Base-by-base conservation (phyloP, 23 tunicate genomes). In the Halocynthia aurantium region DNA sequence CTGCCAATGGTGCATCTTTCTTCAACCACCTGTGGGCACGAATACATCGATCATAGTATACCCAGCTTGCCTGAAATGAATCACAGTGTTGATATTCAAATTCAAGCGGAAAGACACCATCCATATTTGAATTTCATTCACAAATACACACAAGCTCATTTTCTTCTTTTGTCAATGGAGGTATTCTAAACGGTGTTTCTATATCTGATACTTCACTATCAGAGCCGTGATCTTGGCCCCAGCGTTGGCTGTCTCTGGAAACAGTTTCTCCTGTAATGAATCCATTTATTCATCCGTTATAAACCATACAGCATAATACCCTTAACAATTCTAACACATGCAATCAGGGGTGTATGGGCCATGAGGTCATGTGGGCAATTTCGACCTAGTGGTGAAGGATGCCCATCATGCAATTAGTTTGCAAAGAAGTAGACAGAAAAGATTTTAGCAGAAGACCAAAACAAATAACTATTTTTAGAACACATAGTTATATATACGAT, bases 41-140 rank as follows among this genome's bases (percentile, higher is more conserved):
- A 10, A 74, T 18, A 54, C 78, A 74, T 13, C 78, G 62, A 54
- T 74, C 78, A 54, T 74, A 54, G 63, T 52, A 74, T 51, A 74
- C 21, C 78, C 78, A 74, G 63, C 78, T 74, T 8, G 56, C 78
- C 78, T 74, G 8, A 10, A 74, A 54, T 6, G 15, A n/a, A 67
- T n/a, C 22, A 67, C 22, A 67, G 12, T 13, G 64, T 13, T 13
- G 64, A 2, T 58, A 17, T 58, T 58, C 64, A 58, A 4, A 13
- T n/a, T 58, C 64, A 58, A 58, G 64, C 4, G 4, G n/a, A 17
- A 15, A 17, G 15, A 58, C 64, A 58, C 64, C 2, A 58, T 58
- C 15, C 1, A 58, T 58, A 58, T 58, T 31, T 31, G 44, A 31
- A 31, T 31, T 31, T 31, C 2, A 60, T 60, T 60, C 64, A 18